These are phyloP conservation scores for Sisor rabdophorus DNA, from an alignment of 2,113 vertebrate species.

Conservation along the genomic window DNA sequence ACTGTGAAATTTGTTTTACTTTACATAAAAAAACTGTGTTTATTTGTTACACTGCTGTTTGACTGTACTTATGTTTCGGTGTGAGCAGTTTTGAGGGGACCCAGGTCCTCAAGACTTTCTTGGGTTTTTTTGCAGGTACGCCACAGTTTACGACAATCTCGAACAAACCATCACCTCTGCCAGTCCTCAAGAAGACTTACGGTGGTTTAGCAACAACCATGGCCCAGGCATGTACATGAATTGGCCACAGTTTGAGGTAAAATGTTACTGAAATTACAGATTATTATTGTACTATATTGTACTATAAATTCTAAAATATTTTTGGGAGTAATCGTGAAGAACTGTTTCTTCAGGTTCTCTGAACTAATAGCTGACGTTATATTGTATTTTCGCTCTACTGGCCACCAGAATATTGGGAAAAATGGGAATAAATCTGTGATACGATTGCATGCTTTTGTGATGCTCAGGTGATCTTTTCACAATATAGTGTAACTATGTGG, in stretches of 20 bases:
- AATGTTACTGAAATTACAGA: not conserved
- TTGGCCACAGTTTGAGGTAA: conserved; percentile 96
- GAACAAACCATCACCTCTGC: conserved; percentile 81
- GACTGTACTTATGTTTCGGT: conserved; percentile 57
- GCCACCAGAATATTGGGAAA: too few species aligned
- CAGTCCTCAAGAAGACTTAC: conserved; percentile 88
- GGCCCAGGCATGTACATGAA: conserved; percentile 95
- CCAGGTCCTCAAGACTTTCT: conserved; percentile 62
- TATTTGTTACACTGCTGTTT: not conserved
- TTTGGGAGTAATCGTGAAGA: not conserved
- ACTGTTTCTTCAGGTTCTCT: not conserved
- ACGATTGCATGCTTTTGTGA: too few species aligned
- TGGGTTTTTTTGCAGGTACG: conserved; percentile 70
- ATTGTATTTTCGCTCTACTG: too few species aligned
- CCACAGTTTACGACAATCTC: conserved; percentile 82
- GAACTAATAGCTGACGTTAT: too few species aligned
- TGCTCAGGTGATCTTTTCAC: too few species aligned
- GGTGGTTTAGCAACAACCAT: conserved; percentile 82
- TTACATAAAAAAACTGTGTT: too few species aligned
- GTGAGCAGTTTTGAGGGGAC: conserved; percentile 89
- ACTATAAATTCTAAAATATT: too few species aligned
- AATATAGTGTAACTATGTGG: too few species aligned
- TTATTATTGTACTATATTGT: too few species aligned
- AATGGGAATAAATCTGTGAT: too few species aligned
- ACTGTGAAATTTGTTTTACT: too few species aligned